These are phyloP conservation scores for Gila orcuttii DNA, from an alignment of 2,113 vertebrate species.

Conservation along the genomic window DNA sequence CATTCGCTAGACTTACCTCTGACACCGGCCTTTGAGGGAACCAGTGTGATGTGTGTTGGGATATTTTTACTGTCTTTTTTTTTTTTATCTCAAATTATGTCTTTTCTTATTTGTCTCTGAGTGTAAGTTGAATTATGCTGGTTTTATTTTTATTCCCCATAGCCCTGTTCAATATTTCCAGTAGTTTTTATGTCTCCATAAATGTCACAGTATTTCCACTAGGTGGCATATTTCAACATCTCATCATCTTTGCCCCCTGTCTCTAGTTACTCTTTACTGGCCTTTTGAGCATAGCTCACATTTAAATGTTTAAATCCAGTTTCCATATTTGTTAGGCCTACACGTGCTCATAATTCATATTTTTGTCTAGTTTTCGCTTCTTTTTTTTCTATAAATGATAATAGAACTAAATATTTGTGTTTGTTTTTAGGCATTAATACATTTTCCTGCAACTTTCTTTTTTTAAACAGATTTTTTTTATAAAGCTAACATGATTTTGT, in stretches of 20 bases:
- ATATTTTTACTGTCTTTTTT: not conserved
- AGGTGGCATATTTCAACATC: conserved; percentile 43
- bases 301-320: not conserved
- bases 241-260: not conserved
- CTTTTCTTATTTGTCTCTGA: not conserved
- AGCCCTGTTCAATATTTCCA: not conserved
- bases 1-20: not conserved
- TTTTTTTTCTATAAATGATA: no score
- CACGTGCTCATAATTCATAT: not conserved
- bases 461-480: not conserved
- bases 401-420: not conserved
- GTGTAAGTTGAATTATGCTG: not conserved
- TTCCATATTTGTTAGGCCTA: not conserved
- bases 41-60: not conserved
- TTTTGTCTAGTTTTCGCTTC: no score
- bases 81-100: not conserved
- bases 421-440: not conserved
- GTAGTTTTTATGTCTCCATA: not conserved
- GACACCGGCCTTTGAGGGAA: not conserved
- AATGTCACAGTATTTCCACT: conserved; percentile 22
- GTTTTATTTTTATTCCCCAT: not conserved
- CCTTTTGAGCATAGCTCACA: not conserved
- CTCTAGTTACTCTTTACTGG: not conserved
- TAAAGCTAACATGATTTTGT: not conserved
- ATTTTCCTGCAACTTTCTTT: not conserved